Conservation (phyloP, 2,113 vertebrate species). For the Chamaea fasciata region DNA sequence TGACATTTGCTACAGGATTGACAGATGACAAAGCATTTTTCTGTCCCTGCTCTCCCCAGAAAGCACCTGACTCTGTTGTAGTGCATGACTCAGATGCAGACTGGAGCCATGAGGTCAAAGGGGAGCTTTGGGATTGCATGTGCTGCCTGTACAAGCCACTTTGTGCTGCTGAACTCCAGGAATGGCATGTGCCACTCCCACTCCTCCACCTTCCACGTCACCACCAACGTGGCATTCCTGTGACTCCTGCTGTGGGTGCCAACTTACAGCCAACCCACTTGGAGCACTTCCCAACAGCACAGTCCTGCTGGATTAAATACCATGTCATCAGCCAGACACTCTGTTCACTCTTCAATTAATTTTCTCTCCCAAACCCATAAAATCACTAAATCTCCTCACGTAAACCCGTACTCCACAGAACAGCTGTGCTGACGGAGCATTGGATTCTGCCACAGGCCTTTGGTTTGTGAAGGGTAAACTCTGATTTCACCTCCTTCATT, state of each 20-base stretch:
- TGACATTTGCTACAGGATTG: not conserved
- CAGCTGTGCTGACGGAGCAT: not conserved
- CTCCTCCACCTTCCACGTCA: not conserved
- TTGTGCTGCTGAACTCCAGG: not conserved
- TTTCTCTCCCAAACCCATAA: not conserved
- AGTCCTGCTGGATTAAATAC: not conserved
- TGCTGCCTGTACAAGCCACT: not conserved
- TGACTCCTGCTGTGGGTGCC: not conserved
- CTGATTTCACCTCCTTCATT: not conserved
- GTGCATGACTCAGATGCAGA: not conserved
- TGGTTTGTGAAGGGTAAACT: not conserved
- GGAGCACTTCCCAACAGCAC: not conserved
- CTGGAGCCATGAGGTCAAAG: not conserved
- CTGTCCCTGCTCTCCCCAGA: not conserved
- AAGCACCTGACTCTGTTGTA: not conserved
- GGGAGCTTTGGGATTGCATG: not conserved
- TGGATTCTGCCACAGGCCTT: not conserved
- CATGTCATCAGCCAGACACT: not conserved
- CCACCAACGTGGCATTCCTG: accelerated
- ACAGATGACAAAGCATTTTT: not conserved
- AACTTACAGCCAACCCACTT: not conserved
- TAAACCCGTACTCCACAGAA: not conserved
- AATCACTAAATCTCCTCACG: not conserved
- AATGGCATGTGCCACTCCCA: not conserved
- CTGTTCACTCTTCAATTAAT: accelerated